These are phyloP conservation scores for Varanus salvator DNA, from an alignment of 2,113 vertebrate species.

Conservation along the genomic window DNA sequence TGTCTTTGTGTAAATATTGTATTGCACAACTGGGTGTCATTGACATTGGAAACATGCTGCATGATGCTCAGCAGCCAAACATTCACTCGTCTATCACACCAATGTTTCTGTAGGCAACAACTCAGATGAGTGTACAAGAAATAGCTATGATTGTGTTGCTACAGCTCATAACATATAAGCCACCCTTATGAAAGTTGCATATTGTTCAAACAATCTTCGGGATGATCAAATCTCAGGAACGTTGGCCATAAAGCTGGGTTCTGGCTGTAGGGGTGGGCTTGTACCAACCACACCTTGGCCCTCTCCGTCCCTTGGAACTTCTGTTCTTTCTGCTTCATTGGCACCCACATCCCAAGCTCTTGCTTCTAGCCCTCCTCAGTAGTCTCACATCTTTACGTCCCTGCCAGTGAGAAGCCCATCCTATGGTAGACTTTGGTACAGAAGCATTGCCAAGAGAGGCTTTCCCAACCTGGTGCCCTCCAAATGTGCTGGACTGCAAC, in stretches of 20 bases:
- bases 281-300: background rate
- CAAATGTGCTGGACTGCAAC: background rate
- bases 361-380: background rate
- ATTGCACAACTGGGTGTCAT: constrained; percentile 37
- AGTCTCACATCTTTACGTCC: background rate
- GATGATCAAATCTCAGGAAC: background rate
- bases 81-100: background rate
- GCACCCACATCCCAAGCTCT: no score
- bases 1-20: constrained; percentile 40
- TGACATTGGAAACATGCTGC: constrained; percentile 21
- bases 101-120: constrained; percentile 4
- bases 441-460: background rate
- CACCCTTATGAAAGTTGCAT: background rate
- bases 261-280: background rate
- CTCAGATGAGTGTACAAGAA: background rate
- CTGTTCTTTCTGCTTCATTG: background rate
- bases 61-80: constrained; percentile 23
- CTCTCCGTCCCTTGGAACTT: background rate
- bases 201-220: background rate
- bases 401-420: background rate
- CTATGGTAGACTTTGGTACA: background rate
- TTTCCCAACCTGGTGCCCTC: background rate
- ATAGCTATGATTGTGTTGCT: background rate
- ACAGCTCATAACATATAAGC: background rate
- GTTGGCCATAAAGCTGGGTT: background rate